phyloP scores from a whole-genome alignment of 2,888 invertebrate genomes.

The Acleris emargana region DNA sequence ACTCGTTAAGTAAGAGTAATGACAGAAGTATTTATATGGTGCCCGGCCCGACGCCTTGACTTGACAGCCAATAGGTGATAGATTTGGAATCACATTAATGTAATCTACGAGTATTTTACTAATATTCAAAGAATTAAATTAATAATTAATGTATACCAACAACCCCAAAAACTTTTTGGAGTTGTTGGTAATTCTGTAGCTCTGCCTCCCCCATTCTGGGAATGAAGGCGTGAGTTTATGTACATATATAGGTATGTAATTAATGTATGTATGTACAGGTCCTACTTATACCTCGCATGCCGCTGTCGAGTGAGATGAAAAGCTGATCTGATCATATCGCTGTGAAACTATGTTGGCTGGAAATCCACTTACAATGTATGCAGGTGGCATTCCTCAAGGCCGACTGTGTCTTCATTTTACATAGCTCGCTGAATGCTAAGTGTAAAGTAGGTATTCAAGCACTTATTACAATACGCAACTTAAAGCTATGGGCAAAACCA shows the following conservation, averaged over 20 bases:
- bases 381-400: constrained; percentile 74
- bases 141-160: background rate
- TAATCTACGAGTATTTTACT: no score
- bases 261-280: no score
- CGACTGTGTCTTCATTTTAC: constrained; percentile 63
- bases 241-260: no score
- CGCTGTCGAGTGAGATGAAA: constrained; percentile 48
- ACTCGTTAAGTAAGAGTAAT: background rate
- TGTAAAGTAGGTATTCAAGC: no score
- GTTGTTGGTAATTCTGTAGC: no score
- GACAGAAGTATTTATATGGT: background rate
- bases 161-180: no score
- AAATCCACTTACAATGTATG: constrained; percentile 26
- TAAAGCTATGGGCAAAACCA: background rate
- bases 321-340: constrained; percentile 52
- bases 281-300: constrained; percentile 8
- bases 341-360: constrained; percentile 46
- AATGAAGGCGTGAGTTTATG: no score
- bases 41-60: no score
- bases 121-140: constrained; percentile 1
- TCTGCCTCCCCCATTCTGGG: no score
- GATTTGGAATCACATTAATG: no score
- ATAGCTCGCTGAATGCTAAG: constrained; percentile 11
- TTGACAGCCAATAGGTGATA: no score
- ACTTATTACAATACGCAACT: no score